Conservation (phyloP, 2,888 invertebrate genomes). For the Drosophila kambysellisi region DNA sequence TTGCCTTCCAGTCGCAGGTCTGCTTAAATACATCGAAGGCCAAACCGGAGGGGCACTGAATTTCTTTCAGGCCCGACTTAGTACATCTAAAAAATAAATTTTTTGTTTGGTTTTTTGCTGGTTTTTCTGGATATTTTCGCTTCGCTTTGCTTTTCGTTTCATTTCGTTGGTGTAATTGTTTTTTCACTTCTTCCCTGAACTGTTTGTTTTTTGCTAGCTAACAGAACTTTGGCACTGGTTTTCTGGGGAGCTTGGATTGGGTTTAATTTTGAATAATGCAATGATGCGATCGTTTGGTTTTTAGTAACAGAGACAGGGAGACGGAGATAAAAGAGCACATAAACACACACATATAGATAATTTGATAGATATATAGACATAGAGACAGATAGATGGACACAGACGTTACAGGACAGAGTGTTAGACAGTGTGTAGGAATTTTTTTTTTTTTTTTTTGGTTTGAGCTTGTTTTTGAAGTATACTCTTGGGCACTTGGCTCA, state of each 20-base stretch:
- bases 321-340: slow-evolving; percentile 44
- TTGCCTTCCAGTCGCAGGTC: slow-evolving; percentile 99
- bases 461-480: slow-evolving; percentile 37
- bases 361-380: slow-evolving; percentile 19
- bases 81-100: slow-evolving; percentile 88
- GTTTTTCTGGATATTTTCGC: neutral
- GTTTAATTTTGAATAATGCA: slow-evolving; percentile 55
- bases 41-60: slow-evolving; percentile 98
- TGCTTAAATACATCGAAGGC: slow-evolving; percentile 99
- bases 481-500: slow-evolving; percentile 35
- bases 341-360: slow-evolving; percentile 27
- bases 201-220: slow-evolving; percentile 48
- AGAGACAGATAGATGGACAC: slow-evolving; percentile 35
- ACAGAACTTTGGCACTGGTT: slow-evolving; percentile 66
- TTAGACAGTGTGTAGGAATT: slow-evolving; percentile 47
- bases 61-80: slow-evolving; percentile 97
- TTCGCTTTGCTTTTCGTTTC: neutral
- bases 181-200: slow-evolving; percentile 20
- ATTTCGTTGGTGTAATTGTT: slow-evolving; percentile 12
- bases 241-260: slow-evolving; percentile 32
- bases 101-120: slow-evolving; percentile 37
- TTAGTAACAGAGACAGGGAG: slow-evolving; percentile 59
- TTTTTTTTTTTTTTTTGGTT: slow-evolving; percentile 4
- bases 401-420: slow-evolving; percentile 44
- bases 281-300: slow-evolving; percentile 58